Evolutionary conservation across 2,113 vertebrate species (phyloP).

Genomic region (Centrocercus urophasianus): DNA sequence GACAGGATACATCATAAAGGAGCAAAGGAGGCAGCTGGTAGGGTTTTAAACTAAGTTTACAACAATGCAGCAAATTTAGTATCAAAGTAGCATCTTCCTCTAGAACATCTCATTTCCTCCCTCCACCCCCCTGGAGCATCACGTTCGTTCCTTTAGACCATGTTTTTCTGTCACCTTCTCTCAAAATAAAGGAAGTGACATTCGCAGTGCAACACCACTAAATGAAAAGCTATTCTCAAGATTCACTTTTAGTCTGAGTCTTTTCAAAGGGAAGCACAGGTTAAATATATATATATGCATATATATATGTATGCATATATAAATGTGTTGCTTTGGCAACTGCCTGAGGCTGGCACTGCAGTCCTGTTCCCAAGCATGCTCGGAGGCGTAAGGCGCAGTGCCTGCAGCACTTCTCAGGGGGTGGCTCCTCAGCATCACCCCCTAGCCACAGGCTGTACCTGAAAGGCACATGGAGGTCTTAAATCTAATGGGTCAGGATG

Average conservation of each 20-base stretch:
- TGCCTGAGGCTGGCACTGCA: constrained; percentile 1
- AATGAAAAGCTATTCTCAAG: constrained; percentile 37
- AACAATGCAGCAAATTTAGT: constrained; percentile 12
- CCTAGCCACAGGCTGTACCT: constrained; percentile 4
- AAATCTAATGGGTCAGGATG: constrained; percentile 53
- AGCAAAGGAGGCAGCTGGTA: constrained; percentile 28
- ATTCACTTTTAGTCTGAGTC: constrained; percentile 45
- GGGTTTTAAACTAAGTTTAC: constrained; percentile 1
- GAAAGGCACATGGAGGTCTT: constrained; percentile 42
- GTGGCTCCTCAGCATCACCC: constrained; percentile 37
- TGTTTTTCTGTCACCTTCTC: constrained; percentile 28
- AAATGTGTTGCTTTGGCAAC: constrained; percentile 47
- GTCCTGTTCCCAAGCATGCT: not conserved
- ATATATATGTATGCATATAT: not conserved
- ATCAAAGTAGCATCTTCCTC: constrained; percentile 16
- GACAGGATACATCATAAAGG: constrained; percentile 3
- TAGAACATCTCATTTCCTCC: constrained; percentile 15
- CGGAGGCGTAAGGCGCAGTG: not conserved
- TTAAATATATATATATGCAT: not conserved
- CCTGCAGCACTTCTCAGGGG: constrained; percentile 40
- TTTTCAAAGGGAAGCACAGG: constrained; percentile 35
- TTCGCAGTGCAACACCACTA: not conserved
- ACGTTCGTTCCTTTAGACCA: constrained; percentile 23
- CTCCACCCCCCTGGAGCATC: not conserved
- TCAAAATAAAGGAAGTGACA: constrained; percentile 55